Percentiles rank a stretch among this genome's conserved stretches.
These are phyloP conservation scores for Matsumyia berberina DNA, from an alignment of 2,888 invertebrate genomes.

Conservation along the genomic window DNA sequence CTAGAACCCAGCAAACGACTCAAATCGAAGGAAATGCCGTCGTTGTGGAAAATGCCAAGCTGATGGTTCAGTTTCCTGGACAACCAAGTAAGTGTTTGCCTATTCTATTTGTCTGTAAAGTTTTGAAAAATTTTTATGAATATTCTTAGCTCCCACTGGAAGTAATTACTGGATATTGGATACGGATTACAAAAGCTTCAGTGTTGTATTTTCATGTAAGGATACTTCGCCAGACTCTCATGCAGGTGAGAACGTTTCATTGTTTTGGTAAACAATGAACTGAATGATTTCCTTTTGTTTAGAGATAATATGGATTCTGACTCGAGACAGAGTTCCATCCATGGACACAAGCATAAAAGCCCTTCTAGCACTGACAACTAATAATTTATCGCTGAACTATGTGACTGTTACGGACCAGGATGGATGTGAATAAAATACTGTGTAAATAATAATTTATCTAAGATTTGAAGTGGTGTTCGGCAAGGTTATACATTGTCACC, in stretches of 20 bases:
- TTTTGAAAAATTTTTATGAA: neutral
- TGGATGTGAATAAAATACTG: slow-evolving; percentile 9
- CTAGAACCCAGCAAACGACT: neutral
- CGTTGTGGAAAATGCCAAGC: slow-evolving; percentile 50
- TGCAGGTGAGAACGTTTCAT: neutral
- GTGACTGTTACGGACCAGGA: slow-evolving; percentile 46
- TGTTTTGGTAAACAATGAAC: neutral
- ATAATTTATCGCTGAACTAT: slow-evolving; percentile 31
- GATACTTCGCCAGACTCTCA: neutral
- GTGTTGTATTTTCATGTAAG: slow-evolving; percentile 57
- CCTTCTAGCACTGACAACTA: slow-evolving; percentile 29
- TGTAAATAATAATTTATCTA: too few species aligned
- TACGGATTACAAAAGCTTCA: slow-evolving; percentile 52
- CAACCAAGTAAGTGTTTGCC: slow-evolving; percentile 17
- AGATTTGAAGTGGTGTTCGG: too few species aligned
- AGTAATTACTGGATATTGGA: slow-evolving; percentile 64
- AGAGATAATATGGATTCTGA: slow-evolving; percentile 59
- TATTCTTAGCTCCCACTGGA: slow-evolving; percentile 19
- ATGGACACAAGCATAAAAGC: slow-evolving; percentile 41
- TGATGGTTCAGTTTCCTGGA: slow-evolving; percentile 46
- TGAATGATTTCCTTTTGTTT: neutral
- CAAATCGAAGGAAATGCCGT: slow-evolving; percentile 47
- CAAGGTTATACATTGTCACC: too few species aligned
- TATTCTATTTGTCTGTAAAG: neutral
- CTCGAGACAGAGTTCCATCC: slow-evolving; percentile 36